phyloP scores from a whole-genome alignment of 2,888 invertebrate genomes.

The Abscondita cerata region DNA sequence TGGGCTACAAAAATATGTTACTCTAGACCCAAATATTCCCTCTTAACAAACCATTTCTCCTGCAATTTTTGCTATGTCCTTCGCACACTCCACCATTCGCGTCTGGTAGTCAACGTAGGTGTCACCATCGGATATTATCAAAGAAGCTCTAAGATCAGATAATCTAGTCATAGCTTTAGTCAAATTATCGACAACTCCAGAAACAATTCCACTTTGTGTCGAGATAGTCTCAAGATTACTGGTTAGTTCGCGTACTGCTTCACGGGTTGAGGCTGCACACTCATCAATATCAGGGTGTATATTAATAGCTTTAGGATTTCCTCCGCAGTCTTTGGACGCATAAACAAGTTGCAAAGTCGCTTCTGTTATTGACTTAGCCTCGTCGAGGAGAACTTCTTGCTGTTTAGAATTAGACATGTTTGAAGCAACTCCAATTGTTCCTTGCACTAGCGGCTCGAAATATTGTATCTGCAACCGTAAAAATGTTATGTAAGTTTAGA shows the following conservation, averaged over 20 bases:
- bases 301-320: slow-evolving; percentile 87
- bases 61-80: slow-evolving; percentile 90
- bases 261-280: slow-evolving; percentile 75
- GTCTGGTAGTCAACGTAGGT: slow-evolving; percentile 96
- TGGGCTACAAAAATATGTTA: slow-evolving; percentile 61
- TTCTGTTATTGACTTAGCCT: slow-evolving; percentile 94
- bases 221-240: slow-evolving; percentile 81
- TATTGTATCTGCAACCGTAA: slow-evolving; percentile 65
- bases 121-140: slow-evolving; percentile 72
- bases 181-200: slow-evolving; percentile 87
- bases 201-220: slow-evolving; percentile 88
- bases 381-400: slow-evolving; percentile 87
- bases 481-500: background rate
- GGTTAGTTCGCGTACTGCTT: slow-evolving; percentile 82
- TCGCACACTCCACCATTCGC: slow-evolving; percentile 92
- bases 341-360: slow-evolving; percentile 86
- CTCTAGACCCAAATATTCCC: background rate
- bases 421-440: slow-evolving; percentile 87
- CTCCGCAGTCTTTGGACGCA: slow-evolving; percentile 87
- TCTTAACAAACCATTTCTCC: slow-evolving; percentile 81
- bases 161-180: slow-evolving; percentile 86
- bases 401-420: slow-evolving; percentile 87
- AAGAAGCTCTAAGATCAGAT: slow-evolving; percentile 77
- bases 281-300: slow-evolving; percentile 87
- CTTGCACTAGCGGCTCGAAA: slow-evolving; percentile 85